Base-by-base conservation (phyloP, 2,113 vertebrate genomes). In the Podarcis cretensis region DNA sequence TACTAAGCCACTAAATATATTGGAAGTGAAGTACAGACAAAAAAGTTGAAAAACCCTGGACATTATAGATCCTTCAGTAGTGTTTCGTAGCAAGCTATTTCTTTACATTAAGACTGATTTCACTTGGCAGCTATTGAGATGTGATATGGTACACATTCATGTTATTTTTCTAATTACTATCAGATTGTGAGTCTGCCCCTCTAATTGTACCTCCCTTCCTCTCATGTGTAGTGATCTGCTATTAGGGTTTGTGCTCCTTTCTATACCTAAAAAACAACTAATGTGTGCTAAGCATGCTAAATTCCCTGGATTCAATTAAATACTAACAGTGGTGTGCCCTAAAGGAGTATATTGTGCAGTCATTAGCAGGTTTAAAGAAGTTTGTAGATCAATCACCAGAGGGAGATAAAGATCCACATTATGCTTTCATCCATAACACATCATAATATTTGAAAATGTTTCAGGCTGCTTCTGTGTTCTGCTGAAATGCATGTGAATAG, bases 381-480 rank as follows among this genome's bases (percentile, higher is more conserved):
- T 83, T 78, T 75, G 32, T 27, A 37, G 59, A 77, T 20, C 80
- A 77, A 83, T 78, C 87, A 89, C 59, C 87, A 89, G 87, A 89
- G 87, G 87, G 87, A 89, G 81, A 54, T 84, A 83, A 83, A 89
- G 87, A 77, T 84, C 73, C 81, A 84, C n/a, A 27, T 37, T 78
- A 35, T 3, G 57, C 21, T 37, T 30, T 8, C 23, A 30, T 68
- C 59, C 43, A 18, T 30, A 48, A 66, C n/a, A 80, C 12, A 25
- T 80, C 14, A 48, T 25, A 74, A 59, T 77, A 30, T 6, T 77
- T 37, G 30, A 35, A 77, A 77, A 54, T 2, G 20, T 78, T 83
- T 83, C 74, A 68, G 5, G 73, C 23, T 83, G 35, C n/a, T 88
- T 66, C 21, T 54, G 3, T 48, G 4, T n/a, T 48, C 30, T 27